Conservation (phyloP, 2,888 invertebrate genomes). For the Lithodes maja region DNA sequence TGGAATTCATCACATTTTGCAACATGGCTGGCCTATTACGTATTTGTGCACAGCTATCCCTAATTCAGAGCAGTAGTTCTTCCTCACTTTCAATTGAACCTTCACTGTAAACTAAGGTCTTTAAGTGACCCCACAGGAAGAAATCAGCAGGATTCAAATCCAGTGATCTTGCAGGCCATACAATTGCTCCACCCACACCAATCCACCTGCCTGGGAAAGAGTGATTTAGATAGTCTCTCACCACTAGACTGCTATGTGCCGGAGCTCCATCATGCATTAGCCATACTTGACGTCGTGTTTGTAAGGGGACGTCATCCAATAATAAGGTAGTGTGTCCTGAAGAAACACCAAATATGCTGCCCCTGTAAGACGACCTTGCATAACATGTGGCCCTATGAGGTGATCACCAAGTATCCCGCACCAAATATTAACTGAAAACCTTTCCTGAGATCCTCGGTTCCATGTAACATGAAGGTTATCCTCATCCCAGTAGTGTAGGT, state of each 20-base stretch:
- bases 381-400: constrained; percentile 22
- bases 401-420: constrained; percentile 15
- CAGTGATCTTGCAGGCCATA: constrained; percentile 8
- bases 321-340: constrained; percentile 17
- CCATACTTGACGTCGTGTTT: constrained; percentile 20
- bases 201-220: constrained; percentile 23
- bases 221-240: constrained; percentile 26
- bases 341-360: constrained; percentile 18
- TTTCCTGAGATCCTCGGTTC: constrained; percentile 22
- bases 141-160: constrained; percentile 11
- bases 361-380: constrained; percentile 19
- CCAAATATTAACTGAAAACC: constrained; percentile 25
- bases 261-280: constrained; percentile 19
- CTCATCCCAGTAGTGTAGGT: constrained; percentile 5
- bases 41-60: constrained; percentile 17
- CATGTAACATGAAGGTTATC: constrained; percentile 19
- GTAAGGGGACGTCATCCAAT: not conserved
- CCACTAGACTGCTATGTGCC: constrained; percentile 22
- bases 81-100: not conserved
- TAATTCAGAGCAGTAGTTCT: constrained; percentile 12
- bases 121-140: constrained; percentile 13
- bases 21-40: not conserved
- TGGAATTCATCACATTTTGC: constrained; percentile 26
- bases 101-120: constrained; percentile 7
- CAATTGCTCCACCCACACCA: constrained; percentile 1